Base-by-base conservation (phyloP, 2,888 invertebrate genomes). In the Melipona beecheii region DNA sequence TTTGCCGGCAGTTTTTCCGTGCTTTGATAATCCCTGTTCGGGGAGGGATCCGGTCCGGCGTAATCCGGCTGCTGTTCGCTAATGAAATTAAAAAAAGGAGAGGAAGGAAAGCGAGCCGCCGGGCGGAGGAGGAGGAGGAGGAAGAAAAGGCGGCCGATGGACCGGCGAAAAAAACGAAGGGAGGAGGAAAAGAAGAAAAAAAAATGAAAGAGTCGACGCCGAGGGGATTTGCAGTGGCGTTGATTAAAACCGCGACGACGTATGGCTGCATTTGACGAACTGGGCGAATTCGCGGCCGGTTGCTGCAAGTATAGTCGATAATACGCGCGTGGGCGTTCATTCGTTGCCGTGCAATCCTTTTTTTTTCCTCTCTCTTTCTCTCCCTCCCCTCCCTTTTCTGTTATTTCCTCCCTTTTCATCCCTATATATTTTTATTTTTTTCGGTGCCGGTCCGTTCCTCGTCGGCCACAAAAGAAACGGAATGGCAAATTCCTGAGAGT, bases 11-110 rank as follows among this genome's bases (percentile, higher is more conserved):
- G 93, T 93, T 93, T 93, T 93, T 92, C 91, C 90, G 91, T 90
- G 92, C 91, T 92, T 91, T 91, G 89, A 84, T 93, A 93, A 93
- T 93, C 93, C 93, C 60, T 31, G n/a, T 58, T 58, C 89, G 86
- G 88, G 91, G 90, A 90, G 92, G 87, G 91, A 92, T 91, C 89
- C 90, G 86, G 77, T 87, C 90, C 87, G 89, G 91, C 86, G 91
- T 93, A 93, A 93, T 93, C 93, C 93, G 91, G 73, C 92, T 93
- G 92, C 92, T 92, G 92, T 92, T 93, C 92, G 91, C 92, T 93
- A 93, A 93, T 93, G 93, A 93, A 93, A 93, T 93, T 92, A 88
- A 91, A 93, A 92, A 93, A 92, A 90, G 71, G 81, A 68, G 78
- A 76, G 56, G 80, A 77, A 64, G 21, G 92, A 92, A 92, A 90